Percentiles rank a stretch among this genome's conserved stretches.
Evolutionary conservation across 2,888 invertebrate genomes (phyloP).

Genomic region (Xestia ashworthii): DNA sequence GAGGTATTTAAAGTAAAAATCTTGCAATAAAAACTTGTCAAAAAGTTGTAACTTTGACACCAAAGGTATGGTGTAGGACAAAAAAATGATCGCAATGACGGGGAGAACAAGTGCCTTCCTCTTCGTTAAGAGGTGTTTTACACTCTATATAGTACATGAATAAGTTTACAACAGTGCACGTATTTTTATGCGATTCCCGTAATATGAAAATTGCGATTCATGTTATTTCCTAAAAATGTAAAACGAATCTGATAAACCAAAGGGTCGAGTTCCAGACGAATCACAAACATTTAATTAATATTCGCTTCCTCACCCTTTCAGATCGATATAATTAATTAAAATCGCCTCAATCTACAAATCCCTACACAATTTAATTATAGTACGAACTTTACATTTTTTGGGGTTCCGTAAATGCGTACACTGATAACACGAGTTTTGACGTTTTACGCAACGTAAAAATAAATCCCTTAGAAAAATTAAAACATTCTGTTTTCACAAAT

Average conservation of each 20-base stretch:
- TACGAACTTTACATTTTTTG: background rate
- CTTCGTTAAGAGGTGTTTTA: no score
- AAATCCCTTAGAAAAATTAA: no score
- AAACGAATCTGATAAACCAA: conserved; percentile 14
- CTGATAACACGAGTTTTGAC: no score
- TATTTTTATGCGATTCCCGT: background rate
- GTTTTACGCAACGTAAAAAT: no score
- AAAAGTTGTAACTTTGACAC: no score
- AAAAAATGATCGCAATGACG: no score
- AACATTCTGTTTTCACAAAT: no score
- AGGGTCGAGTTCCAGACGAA: conserved; percentile 1
- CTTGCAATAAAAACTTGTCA: no score
- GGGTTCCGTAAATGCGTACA: background rate
- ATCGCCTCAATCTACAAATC: conserved; percentile 39
- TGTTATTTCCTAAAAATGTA: conserved; percentile 10
- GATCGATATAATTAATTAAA: conserved; percentile 43
- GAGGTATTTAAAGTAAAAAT: no score
- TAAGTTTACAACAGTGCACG: background rate
- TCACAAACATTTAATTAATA: conserved; percentile 30
- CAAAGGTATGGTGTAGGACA: no score
- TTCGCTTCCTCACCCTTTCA: conserved; percentile 27
- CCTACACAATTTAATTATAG: conserved; percentile 19
- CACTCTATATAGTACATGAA: no score
- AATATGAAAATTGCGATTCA: background rate
- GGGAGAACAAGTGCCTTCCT: no score